phyloP scores from a whole-genome alignment of 2,113 vertebrate genomes.

The Hemiprocne comata region DNA sequence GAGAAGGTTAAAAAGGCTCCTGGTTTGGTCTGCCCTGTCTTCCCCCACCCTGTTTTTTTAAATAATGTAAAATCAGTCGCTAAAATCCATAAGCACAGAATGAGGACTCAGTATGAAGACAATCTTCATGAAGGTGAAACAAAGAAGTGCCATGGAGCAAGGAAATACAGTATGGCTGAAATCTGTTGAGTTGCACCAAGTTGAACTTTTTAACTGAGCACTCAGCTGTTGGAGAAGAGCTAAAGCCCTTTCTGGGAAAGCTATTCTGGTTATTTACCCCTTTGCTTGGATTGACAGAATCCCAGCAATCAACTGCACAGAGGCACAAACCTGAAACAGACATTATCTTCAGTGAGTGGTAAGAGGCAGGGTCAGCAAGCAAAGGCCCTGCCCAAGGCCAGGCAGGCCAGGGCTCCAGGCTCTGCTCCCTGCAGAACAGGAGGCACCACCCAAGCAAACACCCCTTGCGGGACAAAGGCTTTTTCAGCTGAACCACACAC shows the following conservation, averaged over 20 bases:
- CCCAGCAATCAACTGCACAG: background rate
- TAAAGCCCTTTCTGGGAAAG: accelerated
- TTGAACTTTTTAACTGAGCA: background rate
- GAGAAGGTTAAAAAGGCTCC: background rate
- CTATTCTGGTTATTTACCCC: accelerated
- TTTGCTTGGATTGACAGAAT: background rate
- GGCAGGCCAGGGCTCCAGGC: background rate
- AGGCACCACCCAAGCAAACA: background rate
- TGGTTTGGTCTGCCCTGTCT: background rate
- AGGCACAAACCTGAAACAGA: background rate
- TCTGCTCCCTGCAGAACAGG: background rate
- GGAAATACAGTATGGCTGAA: accelerated
- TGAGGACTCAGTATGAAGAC: background rate
- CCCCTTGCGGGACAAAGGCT: background rate
- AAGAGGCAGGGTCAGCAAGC: accelerated
- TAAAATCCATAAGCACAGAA: background rate
- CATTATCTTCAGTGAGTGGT: accelerated
- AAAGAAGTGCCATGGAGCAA: background rate
- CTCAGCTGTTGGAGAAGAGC: background rate
- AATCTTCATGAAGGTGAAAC: too few relatives aligned
- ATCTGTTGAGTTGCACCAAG: background rate
- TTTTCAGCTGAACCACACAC: background rate
- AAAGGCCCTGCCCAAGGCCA: background rate
- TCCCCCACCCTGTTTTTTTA: accelerated
- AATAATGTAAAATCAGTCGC: background rate